Percentiles rank a stretch among this genome's conserved stretches.
phyloP scores from a whole-genome alignment of 92 coral and sea anemone genomes.

The Scolanthus callimorphus region DNA sequence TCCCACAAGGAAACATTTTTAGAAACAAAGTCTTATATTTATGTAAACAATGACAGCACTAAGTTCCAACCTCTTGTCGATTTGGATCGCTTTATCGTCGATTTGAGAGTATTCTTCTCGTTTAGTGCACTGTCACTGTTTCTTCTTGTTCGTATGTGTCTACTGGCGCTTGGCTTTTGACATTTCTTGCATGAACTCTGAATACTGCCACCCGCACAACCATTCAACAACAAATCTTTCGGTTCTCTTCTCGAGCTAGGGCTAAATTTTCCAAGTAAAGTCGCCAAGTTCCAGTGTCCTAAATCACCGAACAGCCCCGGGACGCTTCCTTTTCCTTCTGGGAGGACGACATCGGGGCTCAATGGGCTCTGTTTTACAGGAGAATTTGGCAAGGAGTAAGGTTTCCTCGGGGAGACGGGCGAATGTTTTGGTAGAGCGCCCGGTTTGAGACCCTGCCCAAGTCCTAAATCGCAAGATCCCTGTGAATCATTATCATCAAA shows the following conservation, averaged over 20 bases:
- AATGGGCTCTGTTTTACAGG: conserved; percentile 17
- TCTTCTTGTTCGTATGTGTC: conserved; percentile 28
- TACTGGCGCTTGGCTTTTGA: conserved; percentile 1
- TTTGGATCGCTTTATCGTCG: conserved; percentile 9
- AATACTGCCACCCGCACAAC: conserved; percentile 14
- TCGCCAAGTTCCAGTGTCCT: conserved; percentile 25
- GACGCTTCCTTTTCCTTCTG: conserved; percentile 6
- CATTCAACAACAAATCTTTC: not conserved
- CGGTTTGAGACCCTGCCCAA: conserved; percentile 79
- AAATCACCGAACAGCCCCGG: conserved; percentile 12
- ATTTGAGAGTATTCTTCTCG: conserved; percentile 3
- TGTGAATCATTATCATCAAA: too few relatives aligned
- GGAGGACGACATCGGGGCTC: conserved; percentile 1
- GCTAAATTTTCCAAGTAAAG: conserved; percentile 18
- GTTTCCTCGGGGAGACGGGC: conserved; percentile 7
- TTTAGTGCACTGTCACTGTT: conserved; percentile 54
- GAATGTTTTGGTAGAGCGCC: conserved; percentile 70
- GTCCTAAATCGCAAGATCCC: conserved; percentile 76
- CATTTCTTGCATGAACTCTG: conserved; percentile 28
- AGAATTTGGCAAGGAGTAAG: conserved; percentile 21
- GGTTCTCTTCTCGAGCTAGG: not conserved
- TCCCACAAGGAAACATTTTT: too few relatives aligned
- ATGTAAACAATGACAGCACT: too few relatives aligned
- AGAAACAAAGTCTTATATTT: too few relatives aligned
- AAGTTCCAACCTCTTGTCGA: conserved; percentile 18